A percentile compares a stretch with the other conserved stretches of the same genome.
phyloP scores from a whole-genome alignment of 2,113 vertebrate genomes.

The Oryzias curvinotus region DNA sequence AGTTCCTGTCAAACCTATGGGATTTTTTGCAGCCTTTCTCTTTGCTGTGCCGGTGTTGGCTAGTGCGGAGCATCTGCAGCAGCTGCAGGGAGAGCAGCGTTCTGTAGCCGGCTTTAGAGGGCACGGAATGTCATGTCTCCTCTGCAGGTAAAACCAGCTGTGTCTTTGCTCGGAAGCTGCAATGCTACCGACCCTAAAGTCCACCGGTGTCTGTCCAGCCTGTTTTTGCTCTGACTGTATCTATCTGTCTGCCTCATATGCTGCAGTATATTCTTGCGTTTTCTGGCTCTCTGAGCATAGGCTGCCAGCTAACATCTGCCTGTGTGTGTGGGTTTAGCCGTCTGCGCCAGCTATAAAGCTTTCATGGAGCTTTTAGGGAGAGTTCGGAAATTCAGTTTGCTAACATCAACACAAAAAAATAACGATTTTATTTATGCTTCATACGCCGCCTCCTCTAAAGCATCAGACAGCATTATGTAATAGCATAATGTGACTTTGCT shows the following conservation, averaged over 20 bases:
- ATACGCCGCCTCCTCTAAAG: constrained; percentile 19
- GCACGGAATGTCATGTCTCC: constrained; percentile 81
- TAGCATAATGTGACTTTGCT: constrained; percentile 44
- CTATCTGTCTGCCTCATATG: constrained; percentile 29
- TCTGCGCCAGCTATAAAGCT: constrained; percentile 8
- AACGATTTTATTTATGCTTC: constrained; percentile 4
- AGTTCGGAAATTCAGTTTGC: not conserved
- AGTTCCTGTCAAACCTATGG: constrained; percentile 58
- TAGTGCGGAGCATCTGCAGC: constrained; percentile 58
- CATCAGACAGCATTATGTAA: constrained; percentile 59
- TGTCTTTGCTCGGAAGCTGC: constrained; percentile 35
- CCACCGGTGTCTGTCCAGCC: constrained; percentile 19
- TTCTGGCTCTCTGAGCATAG: constrained; percentile 27
- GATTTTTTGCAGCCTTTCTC: constrained; percentile 53
- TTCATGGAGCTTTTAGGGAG: not conserved
- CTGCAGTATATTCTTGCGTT: constrained; percentile 42
- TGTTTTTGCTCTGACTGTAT: constrained; percentile 19
- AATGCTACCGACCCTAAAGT: constrained; percentile 27
- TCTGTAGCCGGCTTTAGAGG: constrained; percentile 74
- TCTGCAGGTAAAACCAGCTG: constrained; percentile 77
- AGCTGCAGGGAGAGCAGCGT: constrained; percentile 69
- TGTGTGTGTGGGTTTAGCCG: constrained; percentile 23
- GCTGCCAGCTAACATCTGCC: constrained; percentile 26
- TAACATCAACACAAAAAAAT: constrained; percentile 5
- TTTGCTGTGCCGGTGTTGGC: constrained; percentile 46